Percentiles rank a stretch among this genome's conserved stretches.
phyloP scores from a whole-genome alignment of 2,888 invertebrate genomes.

The Petrolisthes manimaculis region DNA sequence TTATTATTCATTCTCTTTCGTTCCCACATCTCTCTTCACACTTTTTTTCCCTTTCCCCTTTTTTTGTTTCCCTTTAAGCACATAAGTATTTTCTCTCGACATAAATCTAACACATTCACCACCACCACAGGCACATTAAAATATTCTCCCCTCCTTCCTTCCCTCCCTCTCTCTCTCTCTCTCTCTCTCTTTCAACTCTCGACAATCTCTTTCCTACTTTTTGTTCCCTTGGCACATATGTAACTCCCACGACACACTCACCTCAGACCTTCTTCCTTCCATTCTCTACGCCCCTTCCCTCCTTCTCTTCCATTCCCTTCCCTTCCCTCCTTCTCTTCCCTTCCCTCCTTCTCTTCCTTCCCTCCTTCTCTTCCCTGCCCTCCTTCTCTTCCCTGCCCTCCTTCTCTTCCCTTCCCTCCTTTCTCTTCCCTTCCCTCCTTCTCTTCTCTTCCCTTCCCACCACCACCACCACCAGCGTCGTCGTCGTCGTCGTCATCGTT shows the following conservation, averaged over 20 bases:
- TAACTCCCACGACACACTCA: background rate
- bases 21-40: background rate
- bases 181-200: background rate
- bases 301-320: background rate
- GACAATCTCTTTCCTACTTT: background rate
- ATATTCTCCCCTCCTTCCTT: background rate
- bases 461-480: background rate
- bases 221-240: background rate
- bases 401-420: constrained; percentile 1
- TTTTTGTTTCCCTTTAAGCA: background rate
- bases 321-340: background rate
- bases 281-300: background rate
- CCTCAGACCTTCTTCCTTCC: background rate
- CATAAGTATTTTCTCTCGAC: background rate
- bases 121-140: background rate
- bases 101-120: background rate
- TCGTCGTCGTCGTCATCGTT: background rate
- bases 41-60: background rate
- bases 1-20: background rate
- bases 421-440: background rate
- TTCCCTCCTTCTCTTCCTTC: background rate
- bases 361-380: background rate
- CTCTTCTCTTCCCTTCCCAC: too few relatives aligned
- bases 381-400: too few relatives aligned
- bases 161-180: background rate